A percentile compares a stretch with the other conserved stretches of the same genome.
Conservation (phyloP, 1,140 invertebrate species). For the Choristoneura fumiferana region DNA sequence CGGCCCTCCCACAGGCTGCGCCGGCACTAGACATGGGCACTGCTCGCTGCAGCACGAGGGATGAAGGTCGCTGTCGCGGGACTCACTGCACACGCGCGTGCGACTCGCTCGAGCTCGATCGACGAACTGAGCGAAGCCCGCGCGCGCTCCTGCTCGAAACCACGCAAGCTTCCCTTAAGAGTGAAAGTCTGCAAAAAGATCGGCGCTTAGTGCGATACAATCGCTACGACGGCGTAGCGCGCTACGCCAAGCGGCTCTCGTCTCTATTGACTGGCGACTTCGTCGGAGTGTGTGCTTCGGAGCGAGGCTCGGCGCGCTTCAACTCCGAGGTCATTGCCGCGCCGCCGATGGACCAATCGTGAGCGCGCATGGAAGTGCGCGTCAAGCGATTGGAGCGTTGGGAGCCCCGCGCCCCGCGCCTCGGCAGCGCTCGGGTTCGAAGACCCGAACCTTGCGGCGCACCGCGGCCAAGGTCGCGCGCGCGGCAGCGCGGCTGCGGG, state of each 20-base stretch:
- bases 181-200: conserved; percentile 80
- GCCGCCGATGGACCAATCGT: conserved; percentile 65
- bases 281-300: conserved; percentile 54
- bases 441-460: conserved; percentile 78
- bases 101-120: conserved; percentile 71
- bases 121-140: conserved; percentile 70
- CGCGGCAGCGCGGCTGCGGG: conserved; percentile 56
- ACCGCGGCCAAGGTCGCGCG: conserved; percentile 77
- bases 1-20: conserved; percentile 49
- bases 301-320: conserved; percentile 75
- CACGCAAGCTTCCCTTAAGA: conserved; percentile 70
- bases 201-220: conserved; percentile 70
- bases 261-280: conserved; percentile 56
- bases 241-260: conserved; percentile 56
- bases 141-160: conserved; percentile 61
- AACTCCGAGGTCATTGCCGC: conserved; percentile 80
- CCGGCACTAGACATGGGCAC: conserved; percentile 58
- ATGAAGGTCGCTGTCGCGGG: conserved; percentile 69
- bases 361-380: conserved; percentile 58
- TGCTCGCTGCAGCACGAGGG: conserved; percentile 62
- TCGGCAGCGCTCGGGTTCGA: conserved; percentile 68
- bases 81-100: conserved; percentile 64
- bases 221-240: conserved; percentile 51
- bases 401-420: conserved; percentile 47
- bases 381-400: conserved; percentile 63